Evolutionary conservation across 2,797 vertebrate genomes (phyloP).

Genomic region (Anableps anableps): DNA sequence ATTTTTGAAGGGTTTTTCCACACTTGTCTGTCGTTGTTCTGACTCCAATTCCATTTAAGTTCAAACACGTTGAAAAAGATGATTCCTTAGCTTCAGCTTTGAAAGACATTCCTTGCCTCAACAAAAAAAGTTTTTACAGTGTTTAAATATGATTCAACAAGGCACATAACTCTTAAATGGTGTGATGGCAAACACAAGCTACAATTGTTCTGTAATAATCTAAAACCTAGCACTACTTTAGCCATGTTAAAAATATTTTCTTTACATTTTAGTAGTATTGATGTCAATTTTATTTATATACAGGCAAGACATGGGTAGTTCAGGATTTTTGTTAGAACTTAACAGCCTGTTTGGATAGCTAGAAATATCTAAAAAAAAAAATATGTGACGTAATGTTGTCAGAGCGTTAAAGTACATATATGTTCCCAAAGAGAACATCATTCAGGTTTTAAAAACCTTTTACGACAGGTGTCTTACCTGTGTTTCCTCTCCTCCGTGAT

Average conservation of each 20-base stretch:
- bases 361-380: background rate
- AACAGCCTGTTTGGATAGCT: background rate
- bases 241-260: background rate
- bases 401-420: background rate
- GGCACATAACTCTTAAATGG: background rate
- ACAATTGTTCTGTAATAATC: background rate
- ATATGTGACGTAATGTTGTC: background rate
- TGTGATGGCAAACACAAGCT: background rate
- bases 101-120: background rate
- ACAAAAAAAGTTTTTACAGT: too few relatives aligned
- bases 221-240: background rate
- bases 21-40: background rate
- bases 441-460: conserved; percentile 27
- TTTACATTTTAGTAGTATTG: background rate
- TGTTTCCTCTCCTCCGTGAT: conserved; percentile 86
- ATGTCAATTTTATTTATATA: background rate
- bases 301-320: background rate
- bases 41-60: background rate
- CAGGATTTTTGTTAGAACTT: background rate
- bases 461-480: conserved; percentile 80
- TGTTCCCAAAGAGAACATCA: conserved; percentile 13
- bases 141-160: background rate
- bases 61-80: background rate
- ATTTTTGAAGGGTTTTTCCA: background rate
- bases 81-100: background rate